Evolutionary conservation across 2,888 invertebrate species (phyloP).

Genomic region (Enchytraeus crypticus): DNA sequence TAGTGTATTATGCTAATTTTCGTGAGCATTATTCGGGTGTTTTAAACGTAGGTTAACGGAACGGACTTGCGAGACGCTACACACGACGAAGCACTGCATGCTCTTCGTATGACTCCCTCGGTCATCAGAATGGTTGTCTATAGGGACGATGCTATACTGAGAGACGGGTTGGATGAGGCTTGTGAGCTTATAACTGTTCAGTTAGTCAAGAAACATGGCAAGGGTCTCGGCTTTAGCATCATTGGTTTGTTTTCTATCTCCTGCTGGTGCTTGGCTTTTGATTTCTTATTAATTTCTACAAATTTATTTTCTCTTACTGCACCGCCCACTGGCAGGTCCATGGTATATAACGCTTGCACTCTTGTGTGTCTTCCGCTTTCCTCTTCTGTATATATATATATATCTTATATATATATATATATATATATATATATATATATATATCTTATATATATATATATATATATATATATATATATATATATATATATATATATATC

Average conservation of each 20-base stretch:
- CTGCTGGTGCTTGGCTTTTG: conserved; percentile 71
- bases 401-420: no score
- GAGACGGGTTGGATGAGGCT: conserved; percentile 59
- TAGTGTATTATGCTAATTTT: no score
- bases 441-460: no score
- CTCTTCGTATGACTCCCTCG: conserved; percentile 71
- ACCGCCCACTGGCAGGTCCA: no score
- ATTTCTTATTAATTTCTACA: background rate
- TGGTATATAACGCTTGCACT: no score
- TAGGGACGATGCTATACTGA: conserved; percentile 52
- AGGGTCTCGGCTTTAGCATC: conserved; percentile 66
- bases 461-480: no score
- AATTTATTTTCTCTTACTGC: no score
- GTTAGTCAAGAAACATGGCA: conserved; percentile 74
- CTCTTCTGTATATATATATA: no score
- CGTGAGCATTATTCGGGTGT: no score
- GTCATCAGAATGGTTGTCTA: conserved; percentile 73
- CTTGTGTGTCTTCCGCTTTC: no score
- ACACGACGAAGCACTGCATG: conserved; percentile 62
- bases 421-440: no score
- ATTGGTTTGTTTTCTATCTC: conserved; percentile 77
- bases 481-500: no score
- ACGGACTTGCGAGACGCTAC: conserved; percentile 71
- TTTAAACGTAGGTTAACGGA: conserved; percentile 58
- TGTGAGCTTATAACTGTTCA: conserved; percentile 62